Conservation (phyloP, 92 coral and sea anemone species). For the Metridium senile region DNA sequence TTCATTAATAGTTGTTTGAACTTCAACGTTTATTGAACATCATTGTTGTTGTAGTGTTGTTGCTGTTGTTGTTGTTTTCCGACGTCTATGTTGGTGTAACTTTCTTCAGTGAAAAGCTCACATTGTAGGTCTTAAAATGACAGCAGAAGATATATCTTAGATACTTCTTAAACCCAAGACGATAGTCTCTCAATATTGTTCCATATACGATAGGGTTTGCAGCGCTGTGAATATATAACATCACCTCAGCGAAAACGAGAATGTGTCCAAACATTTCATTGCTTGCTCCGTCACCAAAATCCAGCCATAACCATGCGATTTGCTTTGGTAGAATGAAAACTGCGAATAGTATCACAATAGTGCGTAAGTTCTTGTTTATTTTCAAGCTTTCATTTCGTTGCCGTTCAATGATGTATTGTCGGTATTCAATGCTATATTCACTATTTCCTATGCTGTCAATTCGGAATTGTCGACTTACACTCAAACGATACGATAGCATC, state of each 20-base stretch:
- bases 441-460: conserved; percentile 1
- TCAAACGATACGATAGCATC: conserved; percentile 52
- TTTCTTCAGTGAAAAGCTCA: background rate
- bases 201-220: conserved; percentile 80
- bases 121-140: background rate
- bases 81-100: conserved; percentile 5
- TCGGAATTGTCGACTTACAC: conserved; percentile 34
- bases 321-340: conserved; percentile 78
- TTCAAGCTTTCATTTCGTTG: conserved; percentile 52
- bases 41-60: too few relatives aligned
- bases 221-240: conserved; percentile 81
- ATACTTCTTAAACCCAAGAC: conserved; percentile 57
- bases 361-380: conserved; percentile 67
- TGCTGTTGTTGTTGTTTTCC: too few relatives aligned
- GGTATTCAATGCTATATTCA: background rate
- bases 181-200: conserved; percentile 67
- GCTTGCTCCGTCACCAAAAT: conserved; percentile 58
- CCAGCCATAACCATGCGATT: conserved; percentile 81
- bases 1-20: too few relatives aligned
- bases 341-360: conserved; percentile 67
- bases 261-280: conserved; percentile 45
- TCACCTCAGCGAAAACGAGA: conserved; percentile 62
- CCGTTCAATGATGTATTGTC: conserved; percentile 11
- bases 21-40: too few relatives aligned
- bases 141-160: conserved; percentile 35